Percentiles rank a stretch among this genome's conserved stretches.
phyloP scores from a whole-genome alignment of 2,888 invertebrate genomes.

The Choreutis nemorana region DNA sequence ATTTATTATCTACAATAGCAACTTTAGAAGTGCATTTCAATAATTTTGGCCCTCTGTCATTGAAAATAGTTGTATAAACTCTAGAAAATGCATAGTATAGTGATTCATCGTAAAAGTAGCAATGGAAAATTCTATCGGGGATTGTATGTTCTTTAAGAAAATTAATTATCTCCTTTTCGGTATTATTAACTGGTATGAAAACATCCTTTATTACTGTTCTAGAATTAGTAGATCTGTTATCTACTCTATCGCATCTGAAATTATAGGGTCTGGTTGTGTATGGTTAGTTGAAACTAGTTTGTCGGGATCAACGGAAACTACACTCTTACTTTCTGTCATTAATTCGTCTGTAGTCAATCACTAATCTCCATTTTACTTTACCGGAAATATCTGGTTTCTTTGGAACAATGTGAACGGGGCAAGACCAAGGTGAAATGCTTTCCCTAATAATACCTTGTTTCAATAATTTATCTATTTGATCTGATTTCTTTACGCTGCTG shows the following conservation, averaged over 20 bases:
- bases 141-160: constrained; percentile 12
- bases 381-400: constrained; percentile 15
- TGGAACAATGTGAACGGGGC: constrained; percentile 13
- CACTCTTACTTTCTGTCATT: no score
- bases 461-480: constrained; percentile 12
- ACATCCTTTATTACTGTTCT: constrained; percentile 11
- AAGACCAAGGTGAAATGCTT: constrained; percentile 13
- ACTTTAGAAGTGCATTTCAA: constrained; percentile 11
- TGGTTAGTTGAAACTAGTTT: no score
- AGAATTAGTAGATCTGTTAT: no score
- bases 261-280: no score
- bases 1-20: constrained; percentile 11
- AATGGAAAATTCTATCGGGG: constrained; percentile 11
- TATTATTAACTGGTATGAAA: constrained; percentile 13
- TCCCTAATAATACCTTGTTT: constrained; percentile 13
- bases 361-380: constrained; percentile 13
- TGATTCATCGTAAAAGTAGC: constrained; percentile 10
- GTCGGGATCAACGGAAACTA: no score
- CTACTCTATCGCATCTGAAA: no score
- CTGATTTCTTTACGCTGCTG: constrained; percentile 12
- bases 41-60: constrained; percentile 14
- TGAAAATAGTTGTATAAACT: constrained; percentile 12
- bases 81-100: constrained; percentile 11
- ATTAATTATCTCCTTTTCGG: constrained; percentile 10
- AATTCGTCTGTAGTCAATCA: constrained; percentile 13